Percentiles rank a stretch among this genome's conserved stretches.
These are phyloP conservation scores for Apostichopus californicus DNA, from an alignment of 35 echinoderm and acorn worm species.

Conservation along the genomic window DNA sequence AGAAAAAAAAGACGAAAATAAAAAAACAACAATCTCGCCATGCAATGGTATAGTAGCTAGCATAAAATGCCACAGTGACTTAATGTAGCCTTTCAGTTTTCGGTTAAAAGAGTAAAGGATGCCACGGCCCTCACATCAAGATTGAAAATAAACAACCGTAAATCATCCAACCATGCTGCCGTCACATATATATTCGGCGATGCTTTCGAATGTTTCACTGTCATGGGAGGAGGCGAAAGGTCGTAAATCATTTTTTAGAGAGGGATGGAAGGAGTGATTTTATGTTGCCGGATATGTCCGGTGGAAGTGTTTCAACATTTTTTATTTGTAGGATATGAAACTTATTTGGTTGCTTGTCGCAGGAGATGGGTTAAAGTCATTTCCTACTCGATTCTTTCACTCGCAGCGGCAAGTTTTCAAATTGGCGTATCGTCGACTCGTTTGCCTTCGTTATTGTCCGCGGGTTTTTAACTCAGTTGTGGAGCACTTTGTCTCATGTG, in stretches of 20 bases:
- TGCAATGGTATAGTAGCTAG: not conserved
- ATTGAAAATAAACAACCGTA: constrained; percentile 11
- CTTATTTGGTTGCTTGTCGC: not conserved
- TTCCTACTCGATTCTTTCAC: no score
- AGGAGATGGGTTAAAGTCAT: no score
- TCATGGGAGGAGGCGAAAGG: not conserved
- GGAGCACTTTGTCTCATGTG: no score
- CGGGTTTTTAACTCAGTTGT: no score
- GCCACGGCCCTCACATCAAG: constrained; percentile 5
- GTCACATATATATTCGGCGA: not conserved
- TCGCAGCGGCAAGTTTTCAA: no score
- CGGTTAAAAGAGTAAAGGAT: not conserved
- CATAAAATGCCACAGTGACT: constrained; percentile 9
- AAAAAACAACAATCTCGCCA: not conserved
- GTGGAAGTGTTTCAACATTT: not conserved
- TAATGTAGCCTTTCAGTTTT: not conserved
- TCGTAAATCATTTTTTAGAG: not conserved
- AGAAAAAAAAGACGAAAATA: not conserved
- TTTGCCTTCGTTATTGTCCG: no score
- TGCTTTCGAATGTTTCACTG: not conserved
- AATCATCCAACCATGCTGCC: not conserved
- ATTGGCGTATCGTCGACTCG: no score
- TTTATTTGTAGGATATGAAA: not conserved
- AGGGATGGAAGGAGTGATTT: not conserved
- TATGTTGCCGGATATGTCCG: not conserved